A percentile compares a stretch with the other conserved stretches of the same genome.
These are phyloP conservation scores for Arizona elegans DNA, from an alignment of 2,113 vertebrate species.

Conservation along the genomic window DNA sequence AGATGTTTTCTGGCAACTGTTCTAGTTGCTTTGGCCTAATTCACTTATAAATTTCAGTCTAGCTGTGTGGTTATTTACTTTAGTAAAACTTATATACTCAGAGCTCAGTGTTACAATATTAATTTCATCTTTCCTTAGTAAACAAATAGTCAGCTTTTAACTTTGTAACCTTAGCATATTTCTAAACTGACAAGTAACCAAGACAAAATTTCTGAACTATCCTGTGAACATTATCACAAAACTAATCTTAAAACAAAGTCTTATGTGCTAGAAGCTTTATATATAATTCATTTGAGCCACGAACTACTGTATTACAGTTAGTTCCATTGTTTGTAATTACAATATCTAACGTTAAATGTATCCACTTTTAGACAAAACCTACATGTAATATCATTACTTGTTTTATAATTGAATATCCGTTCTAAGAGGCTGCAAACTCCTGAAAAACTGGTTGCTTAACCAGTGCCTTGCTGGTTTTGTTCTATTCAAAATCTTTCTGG, in stretches of 20 bases:
- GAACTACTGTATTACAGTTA: not conserved
- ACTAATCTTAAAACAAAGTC: not conserved
- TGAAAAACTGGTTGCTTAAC: not conserved
- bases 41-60: conserved; percentile 12
- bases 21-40: conserved; percentile 30
- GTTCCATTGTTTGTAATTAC: not conserved
- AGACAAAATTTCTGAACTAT: not conserved
- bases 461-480: not conserved
- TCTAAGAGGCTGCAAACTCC: not conserved
- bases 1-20: conserved; percentile 15
- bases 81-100: conserved; percentile 8
- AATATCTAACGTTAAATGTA: not conserved
- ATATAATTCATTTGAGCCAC: not conserved
- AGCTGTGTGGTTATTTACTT: conserved; percentile 20
- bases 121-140: not conserved
- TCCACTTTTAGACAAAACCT: not conserved
- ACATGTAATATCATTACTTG: not conserved
- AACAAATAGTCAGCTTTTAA: not conserved
- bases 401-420: not conserved
- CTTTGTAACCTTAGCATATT: not conserved
- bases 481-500: not conserved
- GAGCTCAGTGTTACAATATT: conserved; percentile 7
- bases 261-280: not conserved
- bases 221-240: not conserved
- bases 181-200: not conserved